Base-by-base conservation (phyloP, 30 jellyfish, hydroid and myxozoan species). In the Rhopilema esculentum region DNA sequence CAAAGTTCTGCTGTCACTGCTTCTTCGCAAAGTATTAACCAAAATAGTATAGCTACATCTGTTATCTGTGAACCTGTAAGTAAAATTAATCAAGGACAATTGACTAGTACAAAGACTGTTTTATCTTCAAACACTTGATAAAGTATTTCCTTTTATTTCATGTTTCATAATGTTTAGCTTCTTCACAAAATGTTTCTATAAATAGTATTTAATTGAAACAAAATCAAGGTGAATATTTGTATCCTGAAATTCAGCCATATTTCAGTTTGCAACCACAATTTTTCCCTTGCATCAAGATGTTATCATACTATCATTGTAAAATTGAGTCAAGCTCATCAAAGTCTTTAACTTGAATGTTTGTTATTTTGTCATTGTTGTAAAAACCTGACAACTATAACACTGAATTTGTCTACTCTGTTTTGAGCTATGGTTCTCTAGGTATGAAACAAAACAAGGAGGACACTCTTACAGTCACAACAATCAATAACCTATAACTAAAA, bases 21-120 rank as follows among this genome's bases (percentile, higher is more conserved):
- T 33, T 65, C 73, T 16, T 16, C 61, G 23, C 91, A 69, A 25
- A 26, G 20, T 7, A n/a, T 26, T 21, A 21, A 32, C n/a, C 86
- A 53, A 51, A 70, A 29, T 28, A 84, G 92, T 68, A 72, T 84
- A 72, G 75, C 92, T 1, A 84, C 92, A 8, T 84, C 92, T 12
- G 92, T 84, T 25, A 84, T 84, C 62, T 30, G 74, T 28, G 92
- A 84, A 48, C 92, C 86, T 16, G 32, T 66, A 29, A 7, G 50
- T 29, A 78, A n/a, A 78, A 53, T 27, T 24, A 64, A 62, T 8
- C 79, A 31, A 78, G 88, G 26, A 0, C 66, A 27, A 16, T 28
- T 31, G 33, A 66, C 20, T 66, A 19, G 33, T 4, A 66, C 28
- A 23, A 16, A 66, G 9, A 4, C 50, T 66, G n/a, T 23, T 23